Conservation (phyloP, 2,888 invertebrate species). For the Digitonthophagus gazella region DNA sequence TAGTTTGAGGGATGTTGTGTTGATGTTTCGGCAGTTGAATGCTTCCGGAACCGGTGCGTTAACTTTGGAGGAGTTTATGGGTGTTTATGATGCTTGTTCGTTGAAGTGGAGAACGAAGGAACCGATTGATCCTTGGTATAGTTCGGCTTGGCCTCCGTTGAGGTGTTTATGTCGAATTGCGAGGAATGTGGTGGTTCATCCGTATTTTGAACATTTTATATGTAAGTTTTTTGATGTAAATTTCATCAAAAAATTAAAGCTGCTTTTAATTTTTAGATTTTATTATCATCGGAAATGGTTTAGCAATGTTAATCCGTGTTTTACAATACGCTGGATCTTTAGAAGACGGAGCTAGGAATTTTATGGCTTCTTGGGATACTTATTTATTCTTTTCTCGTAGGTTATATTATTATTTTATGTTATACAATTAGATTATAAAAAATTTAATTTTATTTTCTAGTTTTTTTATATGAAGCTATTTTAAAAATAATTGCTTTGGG, state of each 20-base stretch:
- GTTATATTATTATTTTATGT: constrained; percentile 38
- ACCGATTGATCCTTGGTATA: constrained; percentile 72
- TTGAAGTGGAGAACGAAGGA: constrained; percentile 73
- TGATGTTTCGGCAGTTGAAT: constrained; percentile 80
- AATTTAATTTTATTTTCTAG: constrained; percentile 52
- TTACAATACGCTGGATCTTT: constrained; percentile 60
- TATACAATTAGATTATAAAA: background rate
- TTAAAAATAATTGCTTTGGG: constrained; percentile 74
- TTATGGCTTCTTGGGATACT: constrained; percentile 76
- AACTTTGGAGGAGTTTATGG: constrained; percentile 69
- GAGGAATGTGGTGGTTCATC: constrained; percentile 64
- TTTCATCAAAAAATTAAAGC: background rate
- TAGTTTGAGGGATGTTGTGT: constrained; percentile 68
- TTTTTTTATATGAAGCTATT: constrained; percentile 72
- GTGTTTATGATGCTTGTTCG: constrained; percentile 69
- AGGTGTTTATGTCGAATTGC: constrained; percentile 63
- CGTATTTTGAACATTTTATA: constrained; percentile 70
- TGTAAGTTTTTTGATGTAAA: constrained; percentile 57
- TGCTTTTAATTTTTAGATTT: constrained; percentile 60
- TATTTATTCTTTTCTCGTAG: constrained; percentile 68
- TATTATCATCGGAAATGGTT: constrained; percentile 69
- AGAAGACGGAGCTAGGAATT: constrained; percentile 62
- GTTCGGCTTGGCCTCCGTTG: constrained; percentile 59
- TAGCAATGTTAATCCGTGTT: constrained; percentile 72
- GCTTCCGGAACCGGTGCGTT: constrained; percentile 64